These are phyloP conservation scores for Lasioglossum vierecki DNA, from an alignment of 2,888 invertebrate species.

Conservation along the genomic window DNA sequence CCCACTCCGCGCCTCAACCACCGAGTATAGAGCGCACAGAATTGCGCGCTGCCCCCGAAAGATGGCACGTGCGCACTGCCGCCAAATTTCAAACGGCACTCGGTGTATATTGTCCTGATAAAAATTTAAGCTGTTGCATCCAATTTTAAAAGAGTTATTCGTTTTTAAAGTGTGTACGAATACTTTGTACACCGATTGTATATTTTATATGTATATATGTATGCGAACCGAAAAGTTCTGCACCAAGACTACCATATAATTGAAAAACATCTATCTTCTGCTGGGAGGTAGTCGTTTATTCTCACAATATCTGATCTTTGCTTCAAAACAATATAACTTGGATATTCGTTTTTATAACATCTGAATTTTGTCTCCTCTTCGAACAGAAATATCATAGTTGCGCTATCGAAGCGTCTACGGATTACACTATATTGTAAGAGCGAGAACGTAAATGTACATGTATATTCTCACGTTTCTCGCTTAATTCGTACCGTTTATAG, in stretches of 20 bases:
- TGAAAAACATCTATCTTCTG: conserved; percentile 2
- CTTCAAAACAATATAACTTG: not conserved
- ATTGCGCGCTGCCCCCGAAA: conserved; percentile 4
- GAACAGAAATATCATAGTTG: conserved; percentile 16
- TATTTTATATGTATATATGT: too few species aligned
- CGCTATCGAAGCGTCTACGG: conserved; percentile 1
- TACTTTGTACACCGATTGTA: too few species aligned
- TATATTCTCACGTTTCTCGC: not conserved
- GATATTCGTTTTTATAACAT: not conserved
- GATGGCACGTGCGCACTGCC: not conserved
- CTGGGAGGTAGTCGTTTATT: conserved; percentile 44
- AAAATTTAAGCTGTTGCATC: too few species aligned
- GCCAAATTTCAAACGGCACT: conserved; percentile 16
- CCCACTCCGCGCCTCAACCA: conserved; percentile 57
- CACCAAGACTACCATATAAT: not conserved
- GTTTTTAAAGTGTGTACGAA: too few species aligned
- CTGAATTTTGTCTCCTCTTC: not conserved
- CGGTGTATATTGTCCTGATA: not conserved
- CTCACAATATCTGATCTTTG: conserved; percentile 32
- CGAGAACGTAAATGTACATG: not conserved
- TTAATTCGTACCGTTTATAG: not conserved
- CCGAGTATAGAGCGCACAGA: conserved; percentile 36
- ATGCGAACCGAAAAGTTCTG: not conserved
- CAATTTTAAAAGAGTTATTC: too few species aligned
- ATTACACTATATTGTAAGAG: not conserved